These are phyloP conservation scores for Capromys pilorides DNA, from an alignment of 2,797 vertebrate genomes.

Conservation along the genomic window DNA sequence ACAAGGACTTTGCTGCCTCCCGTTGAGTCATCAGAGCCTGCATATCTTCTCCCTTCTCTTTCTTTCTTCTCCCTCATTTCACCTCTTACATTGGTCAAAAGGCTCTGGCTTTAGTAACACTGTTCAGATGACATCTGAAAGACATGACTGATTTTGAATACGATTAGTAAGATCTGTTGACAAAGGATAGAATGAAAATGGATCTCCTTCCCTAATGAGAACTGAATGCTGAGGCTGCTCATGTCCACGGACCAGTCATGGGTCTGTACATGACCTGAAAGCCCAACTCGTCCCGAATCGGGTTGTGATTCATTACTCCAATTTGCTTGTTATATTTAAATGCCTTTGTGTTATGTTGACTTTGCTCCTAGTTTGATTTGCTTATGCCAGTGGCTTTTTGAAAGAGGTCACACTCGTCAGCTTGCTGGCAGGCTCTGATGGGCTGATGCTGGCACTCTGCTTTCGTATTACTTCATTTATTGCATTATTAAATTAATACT, in stretches of 20 bases:
- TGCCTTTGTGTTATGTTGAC: neutral
- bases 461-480: slow-evolving; percentile 78
- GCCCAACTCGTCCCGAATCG: neutral
- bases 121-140: neutral
- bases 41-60: neutral
- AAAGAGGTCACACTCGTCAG: slow-evolving; percentile 29
- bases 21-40: neutral
- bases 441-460: slow-evolving; percentile 59
- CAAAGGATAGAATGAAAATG: neutral
- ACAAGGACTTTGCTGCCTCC: slow-evolving; percentile 23
- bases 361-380: slow-evolving; percentile 1
- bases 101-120: neutral
- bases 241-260: neutral
- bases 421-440: slow-evolving; percentile 19
- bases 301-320: neutral
- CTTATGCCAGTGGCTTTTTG: neutral
- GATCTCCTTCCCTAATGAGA: neutral
- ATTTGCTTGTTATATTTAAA: neutral
- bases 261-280: neutral
- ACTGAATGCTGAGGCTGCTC: neutral
- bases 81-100: neutral
- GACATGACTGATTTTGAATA: neutral
- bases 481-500: slow-evolving; percentile 76
- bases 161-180: neutral
- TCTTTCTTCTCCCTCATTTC: neutral